phyloP scores from a whole-genome alignment of 2,797 vertebrate species.

The Neoniphon sammara region DNA sequence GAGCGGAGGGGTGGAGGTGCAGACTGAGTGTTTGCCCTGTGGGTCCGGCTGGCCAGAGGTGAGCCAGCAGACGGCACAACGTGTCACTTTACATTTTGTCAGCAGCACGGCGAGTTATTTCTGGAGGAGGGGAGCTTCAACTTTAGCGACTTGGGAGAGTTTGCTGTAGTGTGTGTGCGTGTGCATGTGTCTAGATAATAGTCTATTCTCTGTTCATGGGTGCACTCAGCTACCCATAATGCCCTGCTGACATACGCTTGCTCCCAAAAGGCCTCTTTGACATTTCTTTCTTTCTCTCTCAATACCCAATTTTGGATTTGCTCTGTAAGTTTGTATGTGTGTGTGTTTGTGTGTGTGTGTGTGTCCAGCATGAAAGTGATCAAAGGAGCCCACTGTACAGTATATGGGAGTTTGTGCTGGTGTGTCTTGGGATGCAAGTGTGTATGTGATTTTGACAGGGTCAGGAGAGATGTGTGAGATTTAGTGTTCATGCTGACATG shows the following conservation, averaged over 20 bases:
- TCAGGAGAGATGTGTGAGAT: neutral
- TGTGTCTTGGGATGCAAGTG: too few relatives aligned
- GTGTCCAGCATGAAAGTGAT: constrained; percentile 21
- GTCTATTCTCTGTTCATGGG: neutral
- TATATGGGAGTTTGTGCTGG: too few relatives aligned
- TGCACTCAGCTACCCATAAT: constrained; percentile 33
- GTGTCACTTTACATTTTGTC: constrained; percentile 71
- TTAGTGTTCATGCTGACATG: neutral
- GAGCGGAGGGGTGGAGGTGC: constrained; percentile 55
- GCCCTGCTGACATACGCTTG: constrained; percentile 17
- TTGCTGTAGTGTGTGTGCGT: neutral
- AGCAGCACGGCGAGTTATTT: constrained; percentile 59
- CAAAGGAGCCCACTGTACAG: neutral
- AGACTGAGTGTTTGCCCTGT: constrained; percentile 61
- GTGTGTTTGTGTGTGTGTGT: constrained; percentile 19
- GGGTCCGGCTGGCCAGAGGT: constrained; percentile 53
- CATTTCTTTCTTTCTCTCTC: constrained; percentile 45
- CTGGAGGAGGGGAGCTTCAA: constrained; percentile 42
- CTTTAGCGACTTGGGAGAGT: neutral
- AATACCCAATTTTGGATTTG: constrained; percentile 16
- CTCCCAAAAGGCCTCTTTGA: constrained; percentile 48
- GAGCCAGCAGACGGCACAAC: constrained; percentile 58
- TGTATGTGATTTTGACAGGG: neutral
- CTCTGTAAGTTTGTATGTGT: neutral
- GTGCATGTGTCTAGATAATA: constrained; percentile 12